Evolutionary conservation across 2,113 vertebrate genomes (phyloP), one percentile per base, ranked within the genome.

Genomic region (Nettapus auritus): DNA sequence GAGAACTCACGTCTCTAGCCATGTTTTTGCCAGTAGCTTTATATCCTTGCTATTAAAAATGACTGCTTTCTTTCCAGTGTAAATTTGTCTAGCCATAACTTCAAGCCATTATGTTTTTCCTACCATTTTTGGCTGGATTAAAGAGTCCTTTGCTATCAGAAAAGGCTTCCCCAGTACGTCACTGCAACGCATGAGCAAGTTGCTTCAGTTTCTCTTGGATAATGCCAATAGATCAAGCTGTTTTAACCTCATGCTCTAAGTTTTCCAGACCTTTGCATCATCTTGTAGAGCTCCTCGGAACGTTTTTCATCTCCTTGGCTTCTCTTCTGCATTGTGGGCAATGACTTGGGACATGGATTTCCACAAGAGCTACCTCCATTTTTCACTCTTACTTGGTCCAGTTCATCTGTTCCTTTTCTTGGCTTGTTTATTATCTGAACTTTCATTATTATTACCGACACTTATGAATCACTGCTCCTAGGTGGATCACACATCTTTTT

Each of bases 21-120:
- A 36, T 10, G 38, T 4, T 84, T 91, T 79, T 78, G 68, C 70
- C 75, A 36, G 21, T 86, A 71, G 25, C n/a, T 95, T 94, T 86
- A 71, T 77, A 38, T 36, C 67, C 12, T 46, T 59, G 33, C 46
- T 64, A 48, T 75, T 86, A 88, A 62, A 95, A 77, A 88, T 78
- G 5, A 29, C 25, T 44, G 8, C 29, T 90, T 90, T 59, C 56
- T 74, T 96, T 84, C 63, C 56, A 83, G 36, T 44, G 60, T 62
- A 87, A 85, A 93, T 96, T 85, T 87, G 79, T 95, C 36, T 52
- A 59, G 36, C 40, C 80, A 26, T 56, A 88, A 77, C 68, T 70
- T 81, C 60, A 77, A 88, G 38, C 3, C 29, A 50, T 56, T 83
- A 63, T 8, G 14, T 67, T 94, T 55, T 67, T 67, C 70, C 59